These are phyloP conservation scores for Sipha maydis DNA, from an alignment of 2,888 invertebrate genomes.

Conservation along the genomic window DNA sequence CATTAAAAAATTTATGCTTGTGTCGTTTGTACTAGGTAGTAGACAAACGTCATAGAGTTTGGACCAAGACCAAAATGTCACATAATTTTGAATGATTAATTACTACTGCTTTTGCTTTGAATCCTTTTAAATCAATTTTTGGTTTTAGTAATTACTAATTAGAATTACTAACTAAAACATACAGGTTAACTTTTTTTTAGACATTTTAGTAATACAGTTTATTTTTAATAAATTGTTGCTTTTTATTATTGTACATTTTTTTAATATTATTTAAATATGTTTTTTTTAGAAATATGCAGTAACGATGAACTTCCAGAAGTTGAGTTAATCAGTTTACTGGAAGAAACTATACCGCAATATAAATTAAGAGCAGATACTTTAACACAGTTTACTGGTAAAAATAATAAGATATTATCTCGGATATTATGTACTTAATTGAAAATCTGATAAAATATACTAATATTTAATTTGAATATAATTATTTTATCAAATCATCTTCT, in stretches of 20 bases:
- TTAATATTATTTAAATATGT: constrained; percentile 63
- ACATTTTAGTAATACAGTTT: not conserved
- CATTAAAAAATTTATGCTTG: not conserved
- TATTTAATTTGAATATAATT: too few species aligned
- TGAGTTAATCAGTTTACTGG: constrained; percentile 92
- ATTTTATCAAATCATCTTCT: too few species aligned
- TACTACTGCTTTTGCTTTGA: constrained; percentile 29
- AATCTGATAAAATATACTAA: not conserved
- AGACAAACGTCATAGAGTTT: constrained; percentile 29
- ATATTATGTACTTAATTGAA: not conserved
- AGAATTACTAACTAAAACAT: not conserved
- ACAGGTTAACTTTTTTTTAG: not conserved
- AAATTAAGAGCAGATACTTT: constrained; percentile 92
- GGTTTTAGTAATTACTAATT: not conserved
- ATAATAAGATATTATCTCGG: too few species aligned
- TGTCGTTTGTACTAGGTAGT: constrained; percentile 33
- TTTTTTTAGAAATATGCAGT: constrained; percentile 87
- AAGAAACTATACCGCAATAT: constrained; percentile 95
- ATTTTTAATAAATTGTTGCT: not conserved
- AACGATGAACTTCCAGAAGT: constrained; percentile 93
- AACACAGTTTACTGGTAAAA: constrained; percentile 86
- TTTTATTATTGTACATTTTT: not conserved
- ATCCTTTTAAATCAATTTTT: constrained; percentile 4
- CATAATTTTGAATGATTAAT: constrained; percentile 55
- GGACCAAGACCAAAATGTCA: constrained; percentile 51